These are phyloP conservation scores for Furcifer pardalis DNA, from an alignment of 2,797 vertebrate species.

Conservation along the genomic window DNA sequence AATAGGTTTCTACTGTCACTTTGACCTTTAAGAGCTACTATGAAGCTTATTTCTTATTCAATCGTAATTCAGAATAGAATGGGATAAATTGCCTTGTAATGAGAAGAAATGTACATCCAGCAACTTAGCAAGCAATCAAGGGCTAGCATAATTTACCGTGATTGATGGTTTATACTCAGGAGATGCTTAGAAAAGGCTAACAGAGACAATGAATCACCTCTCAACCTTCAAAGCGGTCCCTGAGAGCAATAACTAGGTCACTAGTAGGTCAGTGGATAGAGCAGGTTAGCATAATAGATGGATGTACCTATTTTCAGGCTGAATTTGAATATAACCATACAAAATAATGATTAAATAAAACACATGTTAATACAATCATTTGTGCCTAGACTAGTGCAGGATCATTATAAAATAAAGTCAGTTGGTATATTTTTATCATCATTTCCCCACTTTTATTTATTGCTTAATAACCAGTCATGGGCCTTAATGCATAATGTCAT, in stretches of 20 bases:
- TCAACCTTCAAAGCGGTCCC: slow-evolving; percentile 8
- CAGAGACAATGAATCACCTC: slow-evolving; percentile 21
- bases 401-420: background rate
- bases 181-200: slow-evolving; percentile 7
- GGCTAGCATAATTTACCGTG: slow-evolving; percentile 9
- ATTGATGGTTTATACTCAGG: slow-evolving; percentile 24
- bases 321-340: background rate
- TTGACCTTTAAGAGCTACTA: slow-evolving; percentile 6
- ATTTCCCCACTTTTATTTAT: too few species aligned
- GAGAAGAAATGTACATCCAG: slow-evolving; percentile 13
- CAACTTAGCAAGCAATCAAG: background rate
- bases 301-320: background rate
- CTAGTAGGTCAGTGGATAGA: background rate
- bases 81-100: slow-evolving; percentile 22
- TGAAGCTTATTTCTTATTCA: slow-evolving; percentile 8
- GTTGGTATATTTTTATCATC: too few species aligned
- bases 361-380: background rate
- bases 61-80: slow-evolving; percentile 14
- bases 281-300: background rate
- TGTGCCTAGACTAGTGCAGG: background rate
- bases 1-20: background rate
- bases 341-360: background rate
- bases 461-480: too few species aligned
- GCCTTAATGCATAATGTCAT: background rate
- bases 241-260: background rate